Evolutionary conservation across 2,113 vertebrate genomes (phyloP).

Genomic region (Egretta garzetta): DNA sequence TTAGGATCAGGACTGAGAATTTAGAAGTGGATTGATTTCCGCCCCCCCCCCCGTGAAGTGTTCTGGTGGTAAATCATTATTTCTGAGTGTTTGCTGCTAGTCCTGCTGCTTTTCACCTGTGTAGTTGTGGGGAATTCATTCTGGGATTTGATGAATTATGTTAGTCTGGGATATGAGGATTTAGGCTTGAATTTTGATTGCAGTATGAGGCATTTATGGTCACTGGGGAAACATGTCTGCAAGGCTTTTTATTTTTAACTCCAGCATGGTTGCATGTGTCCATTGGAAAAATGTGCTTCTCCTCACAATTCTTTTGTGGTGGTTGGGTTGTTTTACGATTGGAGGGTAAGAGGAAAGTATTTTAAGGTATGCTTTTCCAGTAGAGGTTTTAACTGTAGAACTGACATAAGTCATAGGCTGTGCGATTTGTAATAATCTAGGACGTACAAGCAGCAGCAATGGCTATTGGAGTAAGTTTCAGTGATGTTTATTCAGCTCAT

Average conservation of each 20-base stretch:
- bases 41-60: no score
- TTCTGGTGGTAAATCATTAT: not conserved
- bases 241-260: not conserved
- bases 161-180: not conserved
- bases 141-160: not conserved
- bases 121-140: not conserved
- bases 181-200: not conserved
- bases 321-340: rapidly evolving
- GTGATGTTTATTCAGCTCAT: not conserved
- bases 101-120: not conserved
- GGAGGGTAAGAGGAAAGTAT: not conserved
- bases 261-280: not conserved
- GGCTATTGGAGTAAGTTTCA: not conserved
- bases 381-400: not conserved
- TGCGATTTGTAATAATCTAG: not conserved
- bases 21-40: not conserved
- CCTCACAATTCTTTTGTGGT: not conserved
- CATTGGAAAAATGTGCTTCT: not conserved
- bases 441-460: rapidly evolving
- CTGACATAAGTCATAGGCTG: not conserved
- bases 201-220: not conserved
- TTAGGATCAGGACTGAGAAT: not conserved
- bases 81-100: not conserved
- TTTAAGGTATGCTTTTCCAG: not conserved
- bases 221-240: not conserved